Base-by-base conservation (phyloP, 2,113 vertebrate species). In the Triplophysa siluroides region DNA sequence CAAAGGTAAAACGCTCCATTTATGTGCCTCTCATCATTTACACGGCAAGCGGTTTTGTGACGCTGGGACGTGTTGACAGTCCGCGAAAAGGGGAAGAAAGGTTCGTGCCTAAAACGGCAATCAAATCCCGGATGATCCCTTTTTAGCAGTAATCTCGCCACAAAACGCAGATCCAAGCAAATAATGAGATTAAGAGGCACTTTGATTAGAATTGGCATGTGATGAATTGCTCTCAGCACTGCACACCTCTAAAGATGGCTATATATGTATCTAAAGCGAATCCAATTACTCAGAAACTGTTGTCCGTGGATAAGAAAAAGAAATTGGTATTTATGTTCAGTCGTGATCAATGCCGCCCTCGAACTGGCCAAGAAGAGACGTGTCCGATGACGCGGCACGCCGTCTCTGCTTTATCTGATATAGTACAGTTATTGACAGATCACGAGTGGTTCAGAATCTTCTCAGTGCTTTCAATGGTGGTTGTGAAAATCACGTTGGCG, bases 111-210 rank as follows among this genome's bases (percentile, higher is more conserved):
- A 76, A 81, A 81, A 86, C 64, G 72, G 76, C 66, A 85, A 79
- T 79, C 73, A 80, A 80, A 83, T 84, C 85, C 82, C 50, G 38
- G 54, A 82, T 86, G 80, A 86, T 84, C 85, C 77, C 73, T 82
- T 86, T 86, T 86, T 67, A 76, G 77, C 75, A 70, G 80, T 86
- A 82, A 84, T 86, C 85, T 84, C 63, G 13, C 45, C 73, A 80
- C 78, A 86, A 83, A 82, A 84, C 77, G 74, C 21, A 73, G 56
- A 82, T 78, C 68, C 68, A 78, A 80, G 78, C 80, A 80, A 82
- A 80, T 86, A 86, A 86, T 86, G 80, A 58, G 85, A 86, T 86
- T 86, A 84, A 78, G 80, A 78, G 50, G 19, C 54, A 78, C 80
- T 84, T 78, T 82, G 85, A 86, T 86, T 82, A 45, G 78, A 86